Conservation (phyloP, 2,888 invertebrate genomes). For the Lochmaea capreae region DNA sequence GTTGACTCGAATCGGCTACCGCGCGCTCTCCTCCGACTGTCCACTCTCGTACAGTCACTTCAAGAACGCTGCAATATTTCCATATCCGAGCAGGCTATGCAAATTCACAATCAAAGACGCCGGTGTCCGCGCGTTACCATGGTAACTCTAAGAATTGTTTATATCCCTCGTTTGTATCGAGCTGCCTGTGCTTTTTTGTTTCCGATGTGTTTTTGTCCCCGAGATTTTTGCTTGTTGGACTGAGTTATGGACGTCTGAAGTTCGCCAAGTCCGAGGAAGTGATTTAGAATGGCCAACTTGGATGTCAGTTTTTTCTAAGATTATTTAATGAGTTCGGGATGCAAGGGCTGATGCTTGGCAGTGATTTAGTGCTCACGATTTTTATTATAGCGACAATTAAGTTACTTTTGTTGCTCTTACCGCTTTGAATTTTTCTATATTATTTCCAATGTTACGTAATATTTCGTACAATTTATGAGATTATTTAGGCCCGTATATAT, state of each 20-base stretch:
- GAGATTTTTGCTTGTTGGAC: slow-evolving; percentile 62
- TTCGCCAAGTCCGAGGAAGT: slow-evolving; percentile 57
- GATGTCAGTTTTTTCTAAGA: slow-evolving; percentile 58
- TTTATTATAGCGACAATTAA: slow-evolving; percentile 52
- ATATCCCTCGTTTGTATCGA: slow-evolving; percentile 64
- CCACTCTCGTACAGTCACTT: slow-evolving; percentile 60
- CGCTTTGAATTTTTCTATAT: slow-evolving; percentile 3
- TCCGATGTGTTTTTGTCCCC: slow-evolving; percentile 61
- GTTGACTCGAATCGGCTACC: slow-evolving; percentile 57
- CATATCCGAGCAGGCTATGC: slow-evolving; percentile 65
- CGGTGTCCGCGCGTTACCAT: slow-evolving; percentile 61
- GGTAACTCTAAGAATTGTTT: slow-evolving; percentile 63
- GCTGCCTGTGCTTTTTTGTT: slow-evolving; percentile 60
- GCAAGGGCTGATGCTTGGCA: slow-evolving; percentile 36
- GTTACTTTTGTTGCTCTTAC: slow-evolving; percentile 41
- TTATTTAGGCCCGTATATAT: no score
- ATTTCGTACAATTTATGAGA: neutral
- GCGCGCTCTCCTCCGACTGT: slow-evolving; percentile 54
- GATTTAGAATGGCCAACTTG: slow-evolving; percentile 59
- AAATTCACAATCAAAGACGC: slow-evolving; percentile 64
- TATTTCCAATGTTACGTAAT: neutral
- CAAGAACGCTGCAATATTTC: slow-evolving; percentile 63
- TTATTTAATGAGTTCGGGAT: slow-evolving; percentile 58
- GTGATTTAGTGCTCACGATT: slow-evolving; percentile 57
- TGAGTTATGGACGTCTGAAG: slow-evolving; percentile 62